These are phyloP conservation scores for Erpornis zantholeuca DNA, from an alignment of 2,113 vertebrate species.

Conservation along the genomic window DNA sequence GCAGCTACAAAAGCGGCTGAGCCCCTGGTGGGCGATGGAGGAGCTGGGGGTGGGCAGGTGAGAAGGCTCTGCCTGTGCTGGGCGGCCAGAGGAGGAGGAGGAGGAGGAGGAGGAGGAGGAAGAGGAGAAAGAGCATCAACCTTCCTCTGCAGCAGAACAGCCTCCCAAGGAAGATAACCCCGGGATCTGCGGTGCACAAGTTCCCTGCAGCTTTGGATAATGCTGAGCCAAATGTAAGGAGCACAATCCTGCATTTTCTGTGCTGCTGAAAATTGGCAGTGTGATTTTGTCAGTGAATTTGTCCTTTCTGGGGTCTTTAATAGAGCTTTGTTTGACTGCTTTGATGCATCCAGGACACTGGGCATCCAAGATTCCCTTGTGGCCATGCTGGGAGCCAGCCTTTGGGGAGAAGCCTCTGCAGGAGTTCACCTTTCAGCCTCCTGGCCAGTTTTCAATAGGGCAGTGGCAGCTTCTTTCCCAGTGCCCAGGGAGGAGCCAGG, in stretches of 20 bases:
- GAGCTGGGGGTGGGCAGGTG: not conserved
- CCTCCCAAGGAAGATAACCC: not conserved
- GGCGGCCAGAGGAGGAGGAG: not conserved
- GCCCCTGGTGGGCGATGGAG: not conserved
- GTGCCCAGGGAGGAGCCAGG: not conserved
- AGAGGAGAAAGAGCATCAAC: not conserved
- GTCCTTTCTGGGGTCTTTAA: not conserved
- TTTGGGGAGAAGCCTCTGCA: not conserved
- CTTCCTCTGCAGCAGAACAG: not conserved
- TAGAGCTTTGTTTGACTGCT: not conserved
- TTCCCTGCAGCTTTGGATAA: not conserved
- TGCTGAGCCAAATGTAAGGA: not conserved
- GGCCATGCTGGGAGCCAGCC: not conserved
- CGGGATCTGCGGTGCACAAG: fast-evolving
- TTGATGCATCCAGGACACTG: not conserved
- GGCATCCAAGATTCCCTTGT: not conserved
- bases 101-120: not conserved
- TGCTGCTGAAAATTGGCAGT: not conserved
- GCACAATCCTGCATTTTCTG: not conserved
- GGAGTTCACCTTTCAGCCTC: not conserved
- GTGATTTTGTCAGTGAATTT: not conserved
- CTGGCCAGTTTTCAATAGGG: not conserved
- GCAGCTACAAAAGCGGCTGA: not conserved
- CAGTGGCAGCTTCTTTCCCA: not conserved
- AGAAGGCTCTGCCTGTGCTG: not conserved